phyloP scores from a whole-genome alignment of 2,113 vertebrate species.

The Semnornis frantzii region DNA sequence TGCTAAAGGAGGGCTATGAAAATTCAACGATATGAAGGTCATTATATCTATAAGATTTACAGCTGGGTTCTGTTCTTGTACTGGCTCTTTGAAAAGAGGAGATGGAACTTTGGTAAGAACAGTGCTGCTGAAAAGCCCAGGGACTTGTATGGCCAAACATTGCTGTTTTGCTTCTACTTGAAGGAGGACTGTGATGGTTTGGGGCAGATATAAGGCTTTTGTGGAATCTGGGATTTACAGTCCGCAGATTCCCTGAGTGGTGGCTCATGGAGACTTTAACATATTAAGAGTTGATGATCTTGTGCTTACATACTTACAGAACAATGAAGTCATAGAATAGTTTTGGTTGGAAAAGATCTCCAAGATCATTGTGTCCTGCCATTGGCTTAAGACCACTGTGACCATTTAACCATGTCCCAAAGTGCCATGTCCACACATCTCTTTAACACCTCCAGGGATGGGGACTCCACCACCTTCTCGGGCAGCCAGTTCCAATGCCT shows the following conservation, averaged over 20 bases:
- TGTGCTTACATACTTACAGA: neutral
- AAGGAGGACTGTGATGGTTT: neutral
- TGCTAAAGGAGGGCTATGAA: neutral
- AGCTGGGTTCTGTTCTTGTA: neutral
- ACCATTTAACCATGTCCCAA: too few relatives aligned
- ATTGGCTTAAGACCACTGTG: too few relatives aligned
- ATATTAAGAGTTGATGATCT: neutral
- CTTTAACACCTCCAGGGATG: too few relatives aligned
- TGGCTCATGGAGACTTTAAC: accelerated
- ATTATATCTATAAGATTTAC: accelerated
- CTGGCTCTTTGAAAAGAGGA: accelerated
- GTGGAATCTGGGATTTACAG: neutral
- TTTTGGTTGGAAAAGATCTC: too few relatives aligned
- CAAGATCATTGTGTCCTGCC: too few relatives aligned
- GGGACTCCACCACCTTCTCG: too few relatives aligned
- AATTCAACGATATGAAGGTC: accelerated
- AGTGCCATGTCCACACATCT: too few relatives aligned
- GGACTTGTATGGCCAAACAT: accelerated
- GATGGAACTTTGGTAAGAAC: neutral
- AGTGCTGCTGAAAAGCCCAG: neutral
- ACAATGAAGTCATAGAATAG: too few relatives aligned
- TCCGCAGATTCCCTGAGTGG: too few relatives aligned
- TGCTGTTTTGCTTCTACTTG: neutral
- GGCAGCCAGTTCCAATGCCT: too few relatives aligned
- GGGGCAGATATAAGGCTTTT: neutral